A percentile compares a stretch with the other conserved stretches of the same genome.
These are phyloP conservation scores for Seriola dumerili DNA, from an alignment of 2,113 vertebrate species.

Conservation along the genomic window DNA sequence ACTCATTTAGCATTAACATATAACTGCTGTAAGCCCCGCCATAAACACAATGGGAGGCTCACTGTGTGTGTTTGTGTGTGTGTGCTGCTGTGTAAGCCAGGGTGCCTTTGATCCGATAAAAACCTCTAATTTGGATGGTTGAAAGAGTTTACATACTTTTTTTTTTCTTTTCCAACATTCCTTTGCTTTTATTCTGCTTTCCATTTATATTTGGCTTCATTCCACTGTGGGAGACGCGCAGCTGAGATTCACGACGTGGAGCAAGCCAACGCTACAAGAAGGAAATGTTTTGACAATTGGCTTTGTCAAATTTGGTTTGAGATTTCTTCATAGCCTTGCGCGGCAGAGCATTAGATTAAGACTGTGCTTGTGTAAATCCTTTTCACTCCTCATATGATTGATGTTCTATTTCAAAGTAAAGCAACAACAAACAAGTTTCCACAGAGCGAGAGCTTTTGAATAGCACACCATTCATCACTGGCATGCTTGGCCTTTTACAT, in stretches of 20 bases:
- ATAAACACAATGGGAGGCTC: conserved; percentile 56
- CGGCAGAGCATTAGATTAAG: conserved; percentile 71
- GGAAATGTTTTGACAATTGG: conserved; percentile 67
- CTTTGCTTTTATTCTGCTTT: conserved; percentile 39
- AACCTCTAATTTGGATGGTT: conserved; percentile 78
- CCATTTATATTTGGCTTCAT: conserved; percentile 71
- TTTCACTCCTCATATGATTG: conserved; percentile 62
- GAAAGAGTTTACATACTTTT: conserved; percentile 71
- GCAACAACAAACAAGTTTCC: conserved; percentile 69
- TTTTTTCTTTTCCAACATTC: conserved; percentile 27
- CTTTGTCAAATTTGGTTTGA: conserved; percentile 68
- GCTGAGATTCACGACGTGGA: conserved; percentile 24
- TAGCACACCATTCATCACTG: conserved; percentile 59
- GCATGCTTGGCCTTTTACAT: conserved; percentile 64
- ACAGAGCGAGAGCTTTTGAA: conserved; percentile 46
- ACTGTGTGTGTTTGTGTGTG: conserved; percentile 46
- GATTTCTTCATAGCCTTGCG: conserved; percentile 55
- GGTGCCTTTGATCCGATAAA: conserved; percentile 81
- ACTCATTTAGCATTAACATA: conserved; percentile 80
- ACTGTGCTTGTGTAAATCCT: conserved; percentile 61
- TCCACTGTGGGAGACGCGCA: conserved; percentile 30
- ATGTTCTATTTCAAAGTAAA: conserved; percentile 75
- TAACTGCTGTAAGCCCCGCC: conserved; percentile 69
- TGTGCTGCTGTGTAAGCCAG: conserved; percentile 44
- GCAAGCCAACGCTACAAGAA: neutral